Base-by-base conservation (phyloP, 2,113 vertebrate species). In the Phaethon lepturus region DNA sequence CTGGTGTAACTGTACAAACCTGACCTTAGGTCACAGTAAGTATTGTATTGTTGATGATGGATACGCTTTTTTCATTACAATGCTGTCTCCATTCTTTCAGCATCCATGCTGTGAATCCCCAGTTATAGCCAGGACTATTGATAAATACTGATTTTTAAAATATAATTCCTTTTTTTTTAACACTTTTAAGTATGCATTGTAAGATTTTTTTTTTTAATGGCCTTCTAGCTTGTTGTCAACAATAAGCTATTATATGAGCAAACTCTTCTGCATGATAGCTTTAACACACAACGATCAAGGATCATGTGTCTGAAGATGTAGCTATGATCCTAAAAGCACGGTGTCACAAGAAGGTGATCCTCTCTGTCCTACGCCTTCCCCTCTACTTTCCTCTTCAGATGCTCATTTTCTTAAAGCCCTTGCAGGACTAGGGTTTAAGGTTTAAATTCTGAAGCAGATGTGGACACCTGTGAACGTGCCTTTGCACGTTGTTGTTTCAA, bases 31-130 rank as follows among this genome's bases (percentile, higher is more conserved):
- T 97, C 96, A 97, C 92, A 53, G 93, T 93, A 91, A 91, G 93
- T 95, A 97, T 95, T 97, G 94, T 88, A 92, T 82, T 74, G 88
- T 94, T 97, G 81, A 94, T 97, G 96, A 98, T 93, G 92, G 97
- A 96, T 93, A 96, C 15, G 91, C 96, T 97, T 97, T 97, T 97
- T 96, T 97, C 96, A 95, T 96, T 97, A 95, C 96, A 83, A 93
- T 90, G 96, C 96, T 92, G 93, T 90, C 97, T 97, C 95, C 96
- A 75, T 95, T 97, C 96, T 96, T 97, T 94, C 94, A 92, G 90
- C 94, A 84, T 72, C 93, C 93, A 96, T 93, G 96, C 95, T 93
- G 92, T 96, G 94, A 93, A 93, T 95, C 93, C 47, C 40, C 84
- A 95, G 91, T 50, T 93, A 95, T 44, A 95, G 74, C 94, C 31